Base-by-base conservation (phyloP, 2,797 vertebrate genomes). In the Semotilus atromaculatus region DNA sequence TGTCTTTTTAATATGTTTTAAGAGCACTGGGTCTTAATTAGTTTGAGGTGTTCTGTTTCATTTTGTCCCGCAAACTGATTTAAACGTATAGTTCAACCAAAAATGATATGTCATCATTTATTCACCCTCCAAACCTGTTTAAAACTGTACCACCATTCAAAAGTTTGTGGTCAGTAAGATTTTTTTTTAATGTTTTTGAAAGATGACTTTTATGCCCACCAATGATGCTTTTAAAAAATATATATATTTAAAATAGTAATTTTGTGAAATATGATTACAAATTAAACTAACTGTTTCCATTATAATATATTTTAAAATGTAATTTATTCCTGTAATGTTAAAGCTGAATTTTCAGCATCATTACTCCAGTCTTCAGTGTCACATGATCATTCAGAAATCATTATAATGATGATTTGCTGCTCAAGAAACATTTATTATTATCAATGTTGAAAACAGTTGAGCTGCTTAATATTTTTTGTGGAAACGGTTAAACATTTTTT, bases 21-120 rank as follows among this genome's bases (percentile, higher is more conserved):
- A 85, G 82, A 88, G 80, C 85, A 83, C 85, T 84, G 78, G 79
- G 70, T 86, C 86, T 88, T 85, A 80, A 83, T 88, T 81, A 31
- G 53, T 80, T 66, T 75, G 74, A 83, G 80, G 75, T 81, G 40
- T 86, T 80, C 40, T 70, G 77, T 86, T 77, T 73, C 43, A 21
- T 48, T 89, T 55, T 3, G 16, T 60, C 38, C 7, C 3, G 16
- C 48, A 78, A 71, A 81, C 43, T 58, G 48, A 68, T 81, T 29
- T 36, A 62, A 84, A 29, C 0, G 3, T 9, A 21, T 29, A 62
- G n/a, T 77, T 77, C 9, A 1, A 10, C 0, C 36, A 29, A 62
- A 77, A 60, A 78, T 13, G 0, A 31, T 38, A 38, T 10, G 19
- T 36, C 62, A 48, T 68, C 7, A 18, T 67, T 48, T 80, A 67